phyloP scores from a whole-genome alignment of 1,140 invertebrate species.

The Berghia stephanieae region DNA sequence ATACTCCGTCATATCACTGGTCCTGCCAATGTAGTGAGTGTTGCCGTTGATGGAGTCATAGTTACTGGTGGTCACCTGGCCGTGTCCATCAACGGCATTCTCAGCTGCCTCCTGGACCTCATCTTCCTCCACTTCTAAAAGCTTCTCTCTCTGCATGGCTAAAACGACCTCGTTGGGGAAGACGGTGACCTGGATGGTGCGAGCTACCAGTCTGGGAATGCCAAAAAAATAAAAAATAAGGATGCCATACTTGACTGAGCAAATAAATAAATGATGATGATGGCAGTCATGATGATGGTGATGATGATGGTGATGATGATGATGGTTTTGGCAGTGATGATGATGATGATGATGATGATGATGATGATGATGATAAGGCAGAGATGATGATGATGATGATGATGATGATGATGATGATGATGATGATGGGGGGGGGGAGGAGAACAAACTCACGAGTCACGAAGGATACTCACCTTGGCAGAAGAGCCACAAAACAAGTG shows the following conservation, averaged over 20 bases:
- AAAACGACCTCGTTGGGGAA: constrained; percentile 35
- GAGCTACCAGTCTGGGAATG: constrained; percentile 26
- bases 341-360: too few relatives aligned
- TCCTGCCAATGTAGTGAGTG: too few relatives aligned
- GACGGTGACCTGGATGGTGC: constrained; percentile 33
- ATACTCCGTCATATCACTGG: too few relatives aligned
- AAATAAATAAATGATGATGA: background rate
- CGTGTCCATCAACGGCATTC: background rate
- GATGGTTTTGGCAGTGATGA: too few relatives aligned
- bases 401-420: too few relatives aligned
- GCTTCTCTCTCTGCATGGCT: constrained; percentile 28
- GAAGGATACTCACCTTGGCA: constrained; percentile 79
- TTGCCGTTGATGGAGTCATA: too few relatives aligned
- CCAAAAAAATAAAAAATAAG: background rate
- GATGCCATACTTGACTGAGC: background rate
- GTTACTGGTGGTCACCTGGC: too few relatives aligned
- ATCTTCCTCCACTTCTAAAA: background rate
- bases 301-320: background rate
- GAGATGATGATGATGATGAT: too few relatives aligned
- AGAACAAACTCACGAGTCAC: background rate
- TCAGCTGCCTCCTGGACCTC: background rate
- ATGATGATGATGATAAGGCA: too few relatives aligned
- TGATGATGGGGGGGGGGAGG: too few relatives aligned
- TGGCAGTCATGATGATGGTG: background rate
- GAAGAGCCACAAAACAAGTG: constrained; percentile 79